A percentile compares a stretch with the other conserved stretches of the same genome.
These are phyloP conservation scores for Volucella bombylans DNA, from an alignment of 2,888 invertebrate species.

Conservation along the genomic window DNA sequence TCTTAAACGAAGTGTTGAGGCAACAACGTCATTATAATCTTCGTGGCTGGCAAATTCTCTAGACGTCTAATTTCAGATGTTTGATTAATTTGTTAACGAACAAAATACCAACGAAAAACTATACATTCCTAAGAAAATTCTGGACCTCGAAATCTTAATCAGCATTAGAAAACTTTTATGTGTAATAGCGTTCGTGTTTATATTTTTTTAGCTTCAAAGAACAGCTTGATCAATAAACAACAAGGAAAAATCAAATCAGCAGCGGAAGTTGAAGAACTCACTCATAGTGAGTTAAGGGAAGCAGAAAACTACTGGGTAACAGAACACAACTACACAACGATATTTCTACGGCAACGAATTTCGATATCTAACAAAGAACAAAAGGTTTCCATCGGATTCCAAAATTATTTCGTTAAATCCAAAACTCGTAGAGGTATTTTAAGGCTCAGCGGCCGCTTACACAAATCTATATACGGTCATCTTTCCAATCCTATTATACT, in stretches of 20 bases:
- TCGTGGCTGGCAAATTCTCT: too few relatives aligned
- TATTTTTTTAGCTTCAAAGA: too few relatives aligned
- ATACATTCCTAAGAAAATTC: too few relatives aligned
- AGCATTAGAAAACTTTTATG: constrained; percentile 38
- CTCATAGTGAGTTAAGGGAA: constrained; percentile 36
- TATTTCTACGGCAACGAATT: constrained; percentile 39
- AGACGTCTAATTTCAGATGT: too few relatives aligned
- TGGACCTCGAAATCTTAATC: too few relatives aligned
- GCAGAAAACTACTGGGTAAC: constrained; percentile 61
- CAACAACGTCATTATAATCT: too few relatives aligned
- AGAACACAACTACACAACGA: constrained; percentile 31
- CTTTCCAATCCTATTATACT: background rate
- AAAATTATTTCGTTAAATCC: constrained; percentile 17
- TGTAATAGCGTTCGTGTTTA: too few relatives aligned
- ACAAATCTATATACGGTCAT: background rate
- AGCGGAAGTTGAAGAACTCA: constrained; percentile 24
- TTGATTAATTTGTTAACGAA: too few relatives aligned
- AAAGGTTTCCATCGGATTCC: constrained; percentile 28
- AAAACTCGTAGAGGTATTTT: constrained; percentile 22
- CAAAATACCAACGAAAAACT: too few relatives aligned
- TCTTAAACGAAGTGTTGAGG: too few relatives aligned
- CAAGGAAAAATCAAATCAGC: constrained; percentile 12
- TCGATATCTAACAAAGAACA: constrained; percentile 26
- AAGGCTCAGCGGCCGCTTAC: background rate
- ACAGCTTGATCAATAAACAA: background rate